Evolutionary conservation across 2,113 vertebrate genomes (phyloP), one percentile per base, ranked within the genome.

Genomic region (Heloderma charlesbogerti): DNA sequence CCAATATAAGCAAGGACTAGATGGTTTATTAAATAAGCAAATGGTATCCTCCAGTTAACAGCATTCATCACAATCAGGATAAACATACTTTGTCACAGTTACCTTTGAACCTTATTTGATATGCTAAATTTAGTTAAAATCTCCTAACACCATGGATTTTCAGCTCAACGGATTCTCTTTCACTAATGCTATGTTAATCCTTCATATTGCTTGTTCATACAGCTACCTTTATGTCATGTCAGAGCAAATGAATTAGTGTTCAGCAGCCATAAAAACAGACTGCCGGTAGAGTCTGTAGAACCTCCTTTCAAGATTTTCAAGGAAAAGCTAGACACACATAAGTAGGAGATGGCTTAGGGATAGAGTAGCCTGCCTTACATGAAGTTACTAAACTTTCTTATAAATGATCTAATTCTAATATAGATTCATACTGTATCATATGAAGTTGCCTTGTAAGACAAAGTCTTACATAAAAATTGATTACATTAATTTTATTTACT

Each of bases 101-200:
- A 84, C 86, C 87, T 89, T 80, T 88, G 92, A 94, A 96, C 93
- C 80, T 90, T 89, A 89, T 43, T 88, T 77, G 74, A 54, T 43
- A 91, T 0, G 60, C 91, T 94, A 93, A 92, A 96, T 94, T 95
- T 93, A 96, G 75, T 79, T 88, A 88, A 92, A 94, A 95, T 92
- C 94, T 93, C 91, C 92, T 93, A 95, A 94, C 93, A 89, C 87
- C 9, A 0, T 37, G 91, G 93, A 92, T 94, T 95, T 89, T 89
- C 91, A 94, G 91, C 82, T 89, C 88, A 82, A 79, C 86, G 94
- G 89, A 95, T 86, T 94, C 91, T 94, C 88, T 43, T 94, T 89
- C 84, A 91, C 87, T 94, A 95, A 93, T 91, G 87, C 87, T 81
- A 20, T 34, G 84, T 15, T 92, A 96, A 96, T 94, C 87, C 89